These are phyloP conservation scores for Odocoileus virginianus DNA, from an alignment of 2,113 vertebrate genomes.

Conservation along the genomic window DNA sequence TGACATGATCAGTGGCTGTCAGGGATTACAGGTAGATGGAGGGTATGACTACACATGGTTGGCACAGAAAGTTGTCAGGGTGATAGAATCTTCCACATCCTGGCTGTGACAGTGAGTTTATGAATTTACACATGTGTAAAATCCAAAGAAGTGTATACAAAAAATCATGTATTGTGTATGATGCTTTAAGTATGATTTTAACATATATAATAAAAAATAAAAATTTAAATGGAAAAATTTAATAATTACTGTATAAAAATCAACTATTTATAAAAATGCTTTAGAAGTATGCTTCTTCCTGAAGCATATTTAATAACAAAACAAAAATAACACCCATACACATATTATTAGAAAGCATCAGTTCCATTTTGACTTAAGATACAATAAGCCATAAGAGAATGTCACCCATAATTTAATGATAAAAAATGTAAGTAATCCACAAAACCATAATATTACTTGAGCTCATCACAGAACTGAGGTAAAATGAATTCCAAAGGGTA, in stretches of 20 bases:
- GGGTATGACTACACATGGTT: neutral
- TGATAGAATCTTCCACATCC: neutral
- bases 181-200: neutral
- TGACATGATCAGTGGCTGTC: neutral
- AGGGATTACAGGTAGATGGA: neutral
- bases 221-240: neutral
- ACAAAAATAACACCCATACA: neutral
- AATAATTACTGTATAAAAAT: neutral
- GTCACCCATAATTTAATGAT: neutral
- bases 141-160: neutral
- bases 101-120: neutral
- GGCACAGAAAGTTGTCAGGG: neutral
- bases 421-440: neutral
- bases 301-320: neutral
- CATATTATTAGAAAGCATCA: neutral
- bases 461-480: neutral
- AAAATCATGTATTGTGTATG: neutral
- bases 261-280: neutral
- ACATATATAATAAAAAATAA: neutral
- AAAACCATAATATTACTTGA: constrained; percentile 9
- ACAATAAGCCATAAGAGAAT: neutral
- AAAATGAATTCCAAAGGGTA: neutral
- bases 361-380: neutral
- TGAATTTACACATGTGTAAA: neutral
- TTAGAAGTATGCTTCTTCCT: constrained; percentile 14